Conservation (phyloP, 2,888 invertebrate species). For the Zootermopsis nevadensis region DNA sequence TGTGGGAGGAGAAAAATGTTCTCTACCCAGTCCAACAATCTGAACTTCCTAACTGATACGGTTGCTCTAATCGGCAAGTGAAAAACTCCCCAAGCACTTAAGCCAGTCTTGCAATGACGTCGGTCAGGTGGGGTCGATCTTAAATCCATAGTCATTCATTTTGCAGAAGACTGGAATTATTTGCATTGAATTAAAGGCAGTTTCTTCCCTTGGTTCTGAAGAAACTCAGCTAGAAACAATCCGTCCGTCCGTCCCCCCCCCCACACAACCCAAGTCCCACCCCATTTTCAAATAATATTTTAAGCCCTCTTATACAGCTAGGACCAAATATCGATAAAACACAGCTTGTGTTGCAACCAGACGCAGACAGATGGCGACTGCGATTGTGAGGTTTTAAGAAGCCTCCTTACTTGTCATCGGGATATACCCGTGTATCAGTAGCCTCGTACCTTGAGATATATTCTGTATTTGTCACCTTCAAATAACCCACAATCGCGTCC, state of each 20-base stretch:
- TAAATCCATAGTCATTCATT: slow-evolving; percentile 28
- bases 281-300: slow-evolving; percentile 29
- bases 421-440: too few relatives aligned
- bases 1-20: too few relatives aligned
- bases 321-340: not conserved
- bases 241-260: not conserved
- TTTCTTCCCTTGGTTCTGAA: not conserved
- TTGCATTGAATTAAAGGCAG: slow-evolving; percentile 35
- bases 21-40: too few relatives aligned
- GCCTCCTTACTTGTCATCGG: too few relatives aligned
- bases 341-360: not conserved
- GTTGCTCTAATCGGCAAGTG: too few relatives aligned
- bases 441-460: too few relatives aligned
- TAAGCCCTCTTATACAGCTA: slow-evolving; percentile 16
- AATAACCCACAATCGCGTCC: too few relatives aligned
- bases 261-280: too few relatives aligned
- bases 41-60: too few relatives aligned
- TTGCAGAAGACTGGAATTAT: slow-evolving; percentile 19
- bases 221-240: slow-evolving; percentile 30
- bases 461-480: too few relatives aligned
- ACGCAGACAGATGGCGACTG: too few relatives aligned
- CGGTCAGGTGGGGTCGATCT: not conserved
- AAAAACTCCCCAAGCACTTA: not conserved
- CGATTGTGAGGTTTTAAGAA: too few relatives aligned
- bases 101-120: not conserved